phyloP scores from a whole-genome alignment of 2,888 invertebrate genomes.

The Ochropacha duplaris region DNA sequence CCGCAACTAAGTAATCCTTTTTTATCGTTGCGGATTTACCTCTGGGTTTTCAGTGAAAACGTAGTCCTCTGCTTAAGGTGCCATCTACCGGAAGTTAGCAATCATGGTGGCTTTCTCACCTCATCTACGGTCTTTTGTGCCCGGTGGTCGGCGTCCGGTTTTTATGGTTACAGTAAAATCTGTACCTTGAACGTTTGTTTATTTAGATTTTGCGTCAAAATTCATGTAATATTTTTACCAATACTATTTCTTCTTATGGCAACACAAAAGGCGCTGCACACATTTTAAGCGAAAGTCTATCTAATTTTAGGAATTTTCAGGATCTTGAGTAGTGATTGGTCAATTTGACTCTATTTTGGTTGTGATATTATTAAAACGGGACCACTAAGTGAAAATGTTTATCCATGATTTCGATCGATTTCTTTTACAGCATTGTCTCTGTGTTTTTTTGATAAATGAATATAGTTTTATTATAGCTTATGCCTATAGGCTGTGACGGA shows the following conservation, averaged over 20 bases:
- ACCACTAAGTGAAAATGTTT: not conserved
- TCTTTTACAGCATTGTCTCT: not conserved
- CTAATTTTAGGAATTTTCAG: too few relatives aligned
- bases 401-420: not conserved
- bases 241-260: not conserved
- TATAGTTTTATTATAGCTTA: slow-evolving; percentile 11
- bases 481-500: slow-evolving; percentile 39
- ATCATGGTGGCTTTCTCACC: too few relatives aligned
- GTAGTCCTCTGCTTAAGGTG: too few relatives aligned
- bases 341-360: not conserved
- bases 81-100: too few relatives aligned
- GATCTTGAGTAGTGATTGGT: not conserved
- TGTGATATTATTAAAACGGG: not conserved
- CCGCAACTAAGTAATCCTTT: too few relatives aligned
- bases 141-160: too few relatives aligned
- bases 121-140: too few relatives aligned
- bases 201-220: not conserved
- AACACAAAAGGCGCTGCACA: not conserved
- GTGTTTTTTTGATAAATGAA: not conserved
- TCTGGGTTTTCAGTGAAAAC: too few relatives aligned
- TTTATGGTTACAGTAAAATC: too few relatives aligned
- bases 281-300: too few relatives aligned
- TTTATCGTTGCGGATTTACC: too few relatives aligned
- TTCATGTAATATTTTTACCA: not conserved
- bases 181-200: not conserved